Evolutionary conservation across 2,888 invertebrate species (phyloP), one percentile per base, ranked within the genome.

Genomic region (Sericinus montela): DNA sequence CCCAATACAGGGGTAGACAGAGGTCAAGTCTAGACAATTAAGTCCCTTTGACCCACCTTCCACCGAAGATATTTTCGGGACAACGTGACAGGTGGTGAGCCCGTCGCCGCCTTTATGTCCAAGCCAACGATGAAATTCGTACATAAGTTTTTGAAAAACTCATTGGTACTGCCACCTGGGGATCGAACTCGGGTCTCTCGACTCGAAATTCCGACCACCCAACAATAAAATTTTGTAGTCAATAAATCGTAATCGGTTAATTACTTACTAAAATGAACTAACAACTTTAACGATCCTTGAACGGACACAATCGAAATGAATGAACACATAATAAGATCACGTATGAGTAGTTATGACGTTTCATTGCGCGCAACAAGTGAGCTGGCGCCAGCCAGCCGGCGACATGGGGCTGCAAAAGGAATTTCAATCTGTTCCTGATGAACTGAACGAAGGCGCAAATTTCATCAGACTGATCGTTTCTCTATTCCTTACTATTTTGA

Each of bases 391-490:
- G 69, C 48, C 65, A 65, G 78, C 59, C 76, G 81, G 58, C 69
- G 75, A 67, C 75, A 69, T 63, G 70, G 72, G 72, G 69, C 65
- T 66, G 62, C 71, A 69, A 67, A 66, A 77, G 78, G 84, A 84
- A 86, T 87, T 84, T 80, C 83, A 86, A 87, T 86, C 84, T 83
- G 83, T 75, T 62, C 70, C 71, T 77, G 82, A 82, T 80, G 81
- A 83, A 73, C 66, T 66, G 71, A 72, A 75, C 75, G 66, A 67
- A 77, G 75, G 80, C 79, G 81, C 77, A 80, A 83, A 82, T 83
- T 82, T 81, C 77, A 77, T 64, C 72, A 71, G 64, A 69, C 64
- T 70, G 68, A 32, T 11, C 32, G 30, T 37, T 25, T 62, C 63
- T 69, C 63, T 65, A 43, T 46, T 38, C 39, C 53, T 48, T 39